These are phyloP conservation scores for Scomber japonicus DNA, from an alignment of 2,113 vertebrate genomes.

Conservation along the genomic window DNA sequence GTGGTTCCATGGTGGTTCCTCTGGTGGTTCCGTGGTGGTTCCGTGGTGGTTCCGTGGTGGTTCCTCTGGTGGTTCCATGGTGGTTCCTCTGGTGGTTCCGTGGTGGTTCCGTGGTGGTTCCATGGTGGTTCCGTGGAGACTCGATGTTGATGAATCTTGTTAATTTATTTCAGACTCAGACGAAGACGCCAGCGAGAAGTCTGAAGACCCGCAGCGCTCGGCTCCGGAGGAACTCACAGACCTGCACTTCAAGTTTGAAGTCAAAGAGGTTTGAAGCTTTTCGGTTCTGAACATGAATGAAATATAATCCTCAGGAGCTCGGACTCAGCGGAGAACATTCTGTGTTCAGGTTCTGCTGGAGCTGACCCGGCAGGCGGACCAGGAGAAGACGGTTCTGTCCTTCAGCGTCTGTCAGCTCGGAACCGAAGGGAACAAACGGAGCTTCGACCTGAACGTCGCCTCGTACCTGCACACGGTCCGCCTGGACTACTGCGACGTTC, in stretches of 20 bases:
- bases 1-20: no score
- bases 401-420: conserved; percentile 91
- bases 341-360: conserved; percentile 90
- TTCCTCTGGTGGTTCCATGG: no score
- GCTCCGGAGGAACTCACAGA: conserved; percentile 88
- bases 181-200: conserved; percentile 77
- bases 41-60: no score
- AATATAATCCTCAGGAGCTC: no score
- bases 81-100: no score
- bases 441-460: conserved; percentile 87
- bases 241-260: conserved; percentile 93
- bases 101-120: no score
- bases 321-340: background rate
- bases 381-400: conserved; percentile 88
- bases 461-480: conserved; percentile 90
- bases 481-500: conserved; percentile 85
- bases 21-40: no score
- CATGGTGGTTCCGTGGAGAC: background rate
- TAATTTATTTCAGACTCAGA: conserved; percentile 75
- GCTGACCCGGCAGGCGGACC: conserved; percentile 87
- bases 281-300: no score
- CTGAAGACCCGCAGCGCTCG: conserved; percentile 69
- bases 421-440: conserved; percentile 89
- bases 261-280: conserved; percentile 86
- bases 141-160: background rate